Evolutionary conservation across 2,797 vertebrate genomes (phyloP).

Genomic region (Nannoperca obscura): DNA sequence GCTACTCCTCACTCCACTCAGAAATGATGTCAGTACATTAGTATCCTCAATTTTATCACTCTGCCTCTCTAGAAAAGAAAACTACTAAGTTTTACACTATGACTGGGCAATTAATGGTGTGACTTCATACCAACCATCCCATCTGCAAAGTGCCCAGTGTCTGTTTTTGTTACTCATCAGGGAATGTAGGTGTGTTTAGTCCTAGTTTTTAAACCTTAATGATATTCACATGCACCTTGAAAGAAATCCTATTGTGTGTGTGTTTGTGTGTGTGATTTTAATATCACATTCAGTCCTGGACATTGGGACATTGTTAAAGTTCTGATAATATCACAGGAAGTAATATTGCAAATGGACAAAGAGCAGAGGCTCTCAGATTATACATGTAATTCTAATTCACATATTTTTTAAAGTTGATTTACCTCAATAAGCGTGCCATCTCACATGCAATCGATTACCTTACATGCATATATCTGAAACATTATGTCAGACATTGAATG

Average conservation of each 20-base stretch:
- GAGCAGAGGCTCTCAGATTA: conserved; percentile 49
- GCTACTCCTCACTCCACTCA: conserved; percentile 59
- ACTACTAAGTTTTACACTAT: conserved; percentile 5
- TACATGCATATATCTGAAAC: conserved; percentile 49
- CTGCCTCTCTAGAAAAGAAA: conserved; percentile 48
- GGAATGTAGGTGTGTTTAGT: conserved; percentile 61
- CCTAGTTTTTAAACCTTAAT: conserved; percentile 66
- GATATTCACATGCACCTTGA: conserved; percentile 62
- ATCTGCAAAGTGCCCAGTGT: conserved; percentile 60
- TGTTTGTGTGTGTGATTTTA: conserved; percentile 39
- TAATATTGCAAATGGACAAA: conserved; percentile 56
- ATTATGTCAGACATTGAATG: conserved; percentile 48
- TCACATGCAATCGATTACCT: conserved; percentile 47
- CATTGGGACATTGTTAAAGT: conserved; percentile 49
- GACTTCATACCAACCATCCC: conserved; percentile 46
- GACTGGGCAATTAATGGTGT: conserved; percentile 34
- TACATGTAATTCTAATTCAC: conserved; percentile 50
- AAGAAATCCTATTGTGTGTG: conserved; percentile 45
- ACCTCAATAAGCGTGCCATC: conserved; percentile 74
- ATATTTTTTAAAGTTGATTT: conserved; percentile 70
- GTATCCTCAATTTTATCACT: conserved; percentile 43
- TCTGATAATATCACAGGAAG: conserved; percentile 67
- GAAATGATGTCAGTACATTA: conserved; percentile 82
- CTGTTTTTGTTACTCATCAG: conserved; percentile 58
- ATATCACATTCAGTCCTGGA: conserved; percentile 56